Conservation (phyloP, 2,888 invertebrate genomes). For the Ecdyonurus torrentis region DNA sequence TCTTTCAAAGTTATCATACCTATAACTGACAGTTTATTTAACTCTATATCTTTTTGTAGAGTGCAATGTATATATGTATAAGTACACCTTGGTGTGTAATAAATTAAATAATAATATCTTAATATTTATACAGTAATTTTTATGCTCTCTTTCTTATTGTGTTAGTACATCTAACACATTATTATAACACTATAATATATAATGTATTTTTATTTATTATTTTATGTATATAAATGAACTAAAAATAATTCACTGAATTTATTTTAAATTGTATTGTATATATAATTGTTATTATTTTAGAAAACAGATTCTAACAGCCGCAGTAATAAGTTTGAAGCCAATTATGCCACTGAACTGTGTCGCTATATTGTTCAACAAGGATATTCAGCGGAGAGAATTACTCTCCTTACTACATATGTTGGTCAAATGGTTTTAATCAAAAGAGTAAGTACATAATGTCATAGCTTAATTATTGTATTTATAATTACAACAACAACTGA, state of each 20-base stretch:
- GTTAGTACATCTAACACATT: no score
- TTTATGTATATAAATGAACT: background rate
- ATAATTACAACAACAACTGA: background rate
- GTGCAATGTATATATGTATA: no score
- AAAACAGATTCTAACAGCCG: constrained; percentile 18
- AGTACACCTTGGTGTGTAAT: no score
- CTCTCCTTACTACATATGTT: constrained; percentile 27
- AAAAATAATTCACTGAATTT: background rate
- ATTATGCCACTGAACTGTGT: constrained; percentile 21
- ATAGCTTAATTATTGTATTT: no score
- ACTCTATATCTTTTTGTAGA: no score
- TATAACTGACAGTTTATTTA: no score
- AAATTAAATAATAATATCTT: no score
- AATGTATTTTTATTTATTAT: background rate
- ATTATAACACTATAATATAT: no score
- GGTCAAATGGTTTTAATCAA: constrained; percentile 24
- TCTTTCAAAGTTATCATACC: no score
- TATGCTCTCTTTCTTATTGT: no score
- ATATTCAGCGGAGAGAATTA: constrained; percentile 23
- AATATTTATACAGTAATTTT: no score
- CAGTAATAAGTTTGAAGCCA: constrained; percentile 24
- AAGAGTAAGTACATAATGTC: constrained; percentile 12
- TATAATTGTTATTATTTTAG: constrained; percentile 9
- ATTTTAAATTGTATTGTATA: background rate
- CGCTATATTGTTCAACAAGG: constrained; percentile 23